These are phyloP conservation scores for Iphiclides podalirius DNA, from an alignment of 2,888 invertebrate species.

Conservation along the genomic window DNA sequence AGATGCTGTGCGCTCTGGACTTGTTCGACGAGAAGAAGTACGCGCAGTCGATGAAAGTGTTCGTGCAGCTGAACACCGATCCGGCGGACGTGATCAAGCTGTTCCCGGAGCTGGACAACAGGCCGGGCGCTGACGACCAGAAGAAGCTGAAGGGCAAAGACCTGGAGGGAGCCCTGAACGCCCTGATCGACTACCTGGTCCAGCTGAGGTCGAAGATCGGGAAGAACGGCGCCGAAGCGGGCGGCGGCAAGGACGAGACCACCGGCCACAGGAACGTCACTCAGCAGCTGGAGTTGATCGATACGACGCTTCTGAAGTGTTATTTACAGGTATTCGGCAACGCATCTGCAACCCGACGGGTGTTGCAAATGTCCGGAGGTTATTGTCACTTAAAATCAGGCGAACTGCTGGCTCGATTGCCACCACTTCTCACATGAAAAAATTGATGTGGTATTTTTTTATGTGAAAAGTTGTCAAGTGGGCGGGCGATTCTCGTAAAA, in stretches of 20 bases:
- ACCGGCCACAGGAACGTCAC: conserved; percentile 51
- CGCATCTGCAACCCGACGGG: no score
- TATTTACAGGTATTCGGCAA: conserved; percentile 95
- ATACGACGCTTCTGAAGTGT: conserved; percentile 97
- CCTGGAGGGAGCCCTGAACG: conserved; percentile 91
- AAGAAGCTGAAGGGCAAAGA: conserved; percentile 88
- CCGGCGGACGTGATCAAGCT: conserved; percentile 97
- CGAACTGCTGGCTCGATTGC: no score
- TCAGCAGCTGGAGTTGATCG: conserved; percentile 91
- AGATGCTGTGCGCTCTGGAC: conserved; percentile 93
- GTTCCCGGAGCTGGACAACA: conserved; percentile 92
- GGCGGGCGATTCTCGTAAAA: no score
- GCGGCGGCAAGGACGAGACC: conserved; percentile 35
- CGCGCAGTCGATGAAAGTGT: conserved; percentile 94
- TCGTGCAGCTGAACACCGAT: conserved; percentile 93
- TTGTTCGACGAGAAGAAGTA: conserved; percentile 94
- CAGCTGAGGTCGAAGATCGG: conserved; percentile 83
- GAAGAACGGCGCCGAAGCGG: conserved; percentile 41
- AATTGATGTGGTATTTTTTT: no score
- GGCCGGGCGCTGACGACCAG: conserved; percentile 37
- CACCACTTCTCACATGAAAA: no score
- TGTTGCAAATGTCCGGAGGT: no score
- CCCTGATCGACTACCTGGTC: conserved; percentile 94
- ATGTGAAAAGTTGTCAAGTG: no score
- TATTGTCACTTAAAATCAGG: no score